Evolutionary conservation across 2,797 vertebrate genomes (phyloP), one percentile per base, ranked within the genome.

Genomic region (Girardinus metallicus): DNA sequence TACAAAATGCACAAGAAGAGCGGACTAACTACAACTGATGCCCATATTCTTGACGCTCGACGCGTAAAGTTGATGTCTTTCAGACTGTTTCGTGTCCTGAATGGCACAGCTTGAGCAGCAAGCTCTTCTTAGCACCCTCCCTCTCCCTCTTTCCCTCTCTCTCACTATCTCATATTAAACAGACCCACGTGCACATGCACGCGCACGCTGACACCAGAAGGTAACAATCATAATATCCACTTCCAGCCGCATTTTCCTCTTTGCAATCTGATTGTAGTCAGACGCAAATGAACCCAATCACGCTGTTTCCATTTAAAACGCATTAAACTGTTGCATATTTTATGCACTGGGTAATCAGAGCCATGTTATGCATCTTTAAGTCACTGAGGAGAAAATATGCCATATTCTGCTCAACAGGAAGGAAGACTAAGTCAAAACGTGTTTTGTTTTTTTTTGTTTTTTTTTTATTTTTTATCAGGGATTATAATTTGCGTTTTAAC

Each of bases 11-110:
- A 23, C n/a, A 47, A 39, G 2, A 39, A 23, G 64, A 51, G 73
- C 31, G 4, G 11, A 13, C n/a, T 55, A 81, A 74, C 43, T 74
- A 39, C 46, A 80, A 43, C 21, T 36, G 5, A 55, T 36, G 79
- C 31, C 80, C 90, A 87, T 85, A 3, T 74, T 66, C 47, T 71
- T 39, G 0, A 81, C 16, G 55, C 44, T 60, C 43, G 0, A 78
- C 16, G 87, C 85, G 81, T 87, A 88, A 88, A 90, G 87, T 36
- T 72, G 72, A 46, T 75, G 62, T 77, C 55, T 76, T 74, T 36
- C 74, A 62, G 49, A 66, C 47, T 31, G 84, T n/a, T 80, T 18
- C 41, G 13, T 34, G 78, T 71, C 82, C 44, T 85, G 85, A 88
- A 68, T 64, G 73, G 75, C 73, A 88, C 83, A 84, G 89, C 72